Percentiles rank a stretch among this genome's conserved stretches.
phyloP scores from a whole-genome alignment of 2,113 vertebrate species.

The Saccopteryx leptura region DNA sequence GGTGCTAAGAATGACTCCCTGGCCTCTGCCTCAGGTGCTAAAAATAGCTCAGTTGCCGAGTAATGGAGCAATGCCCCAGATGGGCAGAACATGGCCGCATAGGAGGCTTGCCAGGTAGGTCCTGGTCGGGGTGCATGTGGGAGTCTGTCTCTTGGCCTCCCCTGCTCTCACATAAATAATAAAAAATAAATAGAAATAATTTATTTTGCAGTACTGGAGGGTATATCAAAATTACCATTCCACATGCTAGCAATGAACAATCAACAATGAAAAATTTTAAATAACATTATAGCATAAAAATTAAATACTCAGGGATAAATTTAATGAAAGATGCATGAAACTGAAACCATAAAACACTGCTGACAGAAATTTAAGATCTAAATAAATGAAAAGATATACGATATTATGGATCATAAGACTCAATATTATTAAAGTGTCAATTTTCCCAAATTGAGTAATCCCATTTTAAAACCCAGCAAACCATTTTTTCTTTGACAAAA shows the following conservation, averaged over 20 bases:
- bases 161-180: no score
- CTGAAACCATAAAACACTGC: neutral
- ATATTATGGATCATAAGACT: neutral
- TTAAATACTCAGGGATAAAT: neutral
- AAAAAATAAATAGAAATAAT: neutral
- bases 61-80: no score
- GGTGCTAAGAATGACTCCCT: no score
- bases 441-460: neutral
- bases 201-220: conserved; percentile 8
- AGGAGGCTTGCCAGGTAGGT: no score
- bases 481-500: conserved; percentile 24
- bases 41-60: no score
- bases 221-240: neutral
- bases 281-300: conserved; percentile 1
- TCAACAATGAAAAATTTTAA: neutral
- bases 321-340: neutral
- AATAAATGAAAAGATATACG: neutral
- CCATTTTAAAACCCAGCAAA: neutral
- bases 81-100: no score
- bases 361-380: conserved; percentile 40
- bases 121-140: no score
- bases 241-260: neutral
- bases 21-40: no score
- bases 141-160: no score
- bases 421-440: neutral